phyloP scores from a whole-genome alignment of 2,888 invertebrate species.

The Cenopis cana region DNA sequence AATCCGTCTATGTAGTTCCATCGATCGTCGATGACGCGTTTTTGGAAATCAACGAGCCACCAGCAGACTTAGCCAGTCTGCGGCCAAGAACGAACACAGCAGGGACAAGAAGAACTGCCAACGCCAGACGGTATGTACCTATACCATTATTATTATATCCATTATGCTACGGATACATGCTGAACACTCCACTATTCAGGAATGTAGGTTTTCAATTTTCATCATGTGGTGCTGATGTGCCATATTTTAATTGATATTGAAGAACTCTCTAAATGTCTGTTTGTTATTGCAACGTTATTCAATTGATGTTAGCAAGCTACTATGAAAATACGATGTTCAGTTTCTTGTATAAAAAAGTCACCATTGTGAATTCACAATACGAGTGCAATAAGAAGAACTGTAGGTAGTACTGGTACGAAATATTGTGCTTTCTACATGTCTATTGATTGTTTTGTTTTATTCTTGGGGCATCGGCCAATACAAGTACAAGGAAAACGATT shows the following conservation, averaged over 20 bases:
- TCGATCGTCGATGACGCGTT: constrained; percentile 78
- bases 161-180: constrained; percentile 3
- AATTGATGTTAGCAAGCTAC: constrained; percentile 13
- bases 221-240: neutral
- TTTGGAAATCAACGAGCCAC: constrained; percentile 71
- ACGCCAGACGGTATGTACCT: constrained; percentile 71
- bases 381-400: neutral
- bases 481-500: neutral
- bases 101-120: constrained; percentile 78
- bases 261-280: neutral
- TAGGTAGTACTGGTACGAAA: neutral
- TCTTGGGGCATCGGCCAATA: neutral
- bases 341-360: constrained; percentile 3
- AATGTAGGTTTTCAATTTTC: neutral
- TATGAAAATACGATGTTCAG: constrained; percentile 6
- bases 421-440: too few species aligned
- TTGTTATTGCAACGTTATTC: constrained; percentile 12
- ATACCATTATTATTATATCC: neutral
- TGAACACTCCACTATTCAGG: neutral
- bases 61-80: constrained; percentile 66
- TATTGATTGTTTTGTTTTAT: too few species aligned
- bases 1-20: constrained; percentile 55
- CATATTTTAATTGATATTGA: neutral
- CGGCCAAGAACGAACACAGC: constrained; percentile 76
- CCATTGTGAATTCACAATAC: neutral